phyloP scores from a whole-genome alignment of 2,888 invertebrate species.

The Himalopsyche japonica region DNA sequence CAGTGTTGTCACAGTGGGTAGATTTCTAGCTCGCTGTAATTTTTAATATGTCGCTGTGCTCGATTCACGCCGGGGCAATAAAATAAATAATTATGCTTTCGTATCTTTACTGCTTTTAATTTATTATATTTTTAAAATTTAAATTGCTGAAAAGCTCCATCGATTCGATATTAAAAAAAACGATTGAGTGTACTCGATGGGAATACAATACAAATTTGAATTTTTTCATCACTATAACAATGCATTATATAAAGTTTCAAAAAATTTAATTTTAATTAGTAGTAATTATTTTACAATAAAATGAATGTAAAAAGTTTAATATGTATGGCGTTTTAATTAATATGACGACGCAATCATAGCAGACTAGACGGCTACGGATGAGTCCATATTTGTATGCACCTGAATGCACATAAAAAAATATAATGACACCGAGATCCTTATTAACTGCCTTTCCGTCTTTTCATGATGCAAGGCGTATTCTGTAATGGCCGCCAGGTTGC shows the following conservation, averaged over 20 bases:
- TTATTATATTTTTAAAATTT: neutral
- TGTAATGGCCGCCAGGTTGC: neutral
- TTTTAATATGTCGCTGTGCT: neutral
- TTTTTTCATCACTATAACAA: too few relatives aligned
- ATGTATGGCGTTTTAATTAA: too few relatives aligned
- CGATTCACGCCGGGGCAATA: neutral
- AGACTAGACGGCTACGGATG: neutral
- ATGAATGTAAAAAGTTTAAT: too few relatives aligned
- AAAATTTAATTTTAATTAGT: too few relatives aligned
- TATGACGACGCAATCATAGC: neutral
- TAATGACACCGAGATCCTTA: neutral
- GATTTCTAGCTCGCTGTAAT: neutral
- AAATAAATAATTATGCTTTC: neutral
- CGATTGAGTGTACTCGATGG: too few relatives aligned
- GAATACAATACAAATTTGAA: too few relatives aligned
- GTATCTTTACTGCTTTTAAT: neutral
- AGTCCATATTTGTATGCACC: neutral
- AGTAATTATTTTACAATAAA: too few relatives aligned
- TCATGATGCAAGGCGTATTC: neutral
- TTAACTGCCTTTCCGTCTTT: neutral
- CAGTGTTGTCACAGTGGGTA: neutral
- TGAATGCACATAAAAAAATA: neutral
- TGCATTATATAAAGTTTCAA: too few relatives aligned
- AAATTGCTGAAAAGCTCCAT: too few relatives aligned
- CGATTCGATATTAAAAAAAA: too few relatives aligned